These are phyloP conservation scores for Strigamia transsilvanica DNA, from an alignment of 2,888 invertebrate genomes.

Conservation along the genomic window DNA sequence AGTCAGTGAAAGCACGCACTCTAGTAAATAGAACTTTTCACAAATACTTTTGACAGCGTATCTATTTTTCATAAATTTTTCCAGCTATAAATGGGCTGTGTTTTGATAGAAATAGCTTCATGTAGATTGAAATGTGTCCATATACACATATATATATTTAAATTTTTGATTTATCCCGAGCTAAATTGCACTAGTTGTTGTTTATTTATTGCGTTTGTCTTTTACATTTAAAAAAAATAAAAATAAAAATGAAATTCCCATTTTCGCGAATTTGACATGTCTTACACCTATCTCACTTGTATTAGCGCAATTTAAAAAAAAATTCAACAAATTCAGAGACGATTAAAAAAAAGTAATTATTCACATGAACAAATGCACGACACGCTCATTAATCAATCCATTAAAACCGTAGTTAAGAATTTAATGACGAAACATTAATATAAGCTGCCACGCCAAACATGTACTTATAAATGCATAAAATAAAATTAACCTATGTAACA, in stretches of 20 bases:
- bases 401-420: slow-evolving; percentile 33
- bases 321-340: background rate
- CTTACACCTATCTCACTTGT: too few species aligned
- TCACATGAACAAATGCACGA: slow-evolving; percentile 29
- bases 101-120: background rate
- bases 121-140: background rate
- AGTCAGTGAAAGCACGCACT: background rate
- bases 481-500: slow-evolving; percentile 37
- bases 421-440: slow-evolving; percentile 40
- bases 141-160: background rate
- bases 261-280: too few species aligned
- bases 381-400: slow-evolving; percentile 39
- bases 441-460: slow-evolving; percentile 31
- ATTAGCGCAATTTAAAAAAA: background rate
- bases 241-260: too few species aligned
- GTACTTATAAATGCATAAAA: slow-evolving; percentile 37
- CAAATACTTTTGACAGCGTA: slow-evolving; percentile 5
- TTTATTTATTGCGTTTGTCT: background rate
- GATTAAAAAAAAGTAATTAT: slow-evolving; percentile 34
- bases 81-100: background rate
- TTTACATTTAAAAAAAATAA: background rate
- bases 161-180: background rate
- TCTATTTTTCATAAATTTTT: slow-evolving; percentile 22
- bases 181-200: background rate
- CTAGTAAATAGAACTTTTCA: background rate